Evolutionary conservation across 2,113 vertebrate genomes (phyloP), one percentile per base, ranked within the genome.

Genomic region (Capreolus pygargus): DNA sequence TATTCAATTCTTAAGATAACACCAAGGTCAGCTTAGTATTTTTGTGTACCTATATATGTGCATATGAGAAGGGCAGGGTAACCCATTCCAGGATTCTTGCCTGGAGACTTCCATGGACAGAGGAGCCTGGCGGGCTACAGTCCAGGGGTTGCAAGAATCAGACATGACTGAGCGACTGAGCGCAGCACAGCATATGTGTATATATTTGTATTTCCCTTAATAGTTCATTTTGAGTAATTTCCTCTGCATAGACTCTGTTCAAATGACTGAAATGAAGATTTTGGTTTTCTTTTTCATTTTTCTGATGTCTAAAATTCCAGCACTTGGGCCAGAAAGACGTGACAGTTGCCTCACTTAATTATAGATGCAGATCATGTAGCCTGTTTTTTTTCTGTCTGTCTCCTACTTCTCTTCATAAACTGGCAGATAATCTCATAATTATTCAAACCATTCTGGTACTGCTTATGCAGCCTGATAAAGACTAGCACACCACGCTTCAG

Each of bases 1-100:
- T 82, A 87, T 76, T 96, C 74, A 92, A 58, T 87, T 97, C 30
- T 87, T 95, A 6, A 27, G 81, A 64, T 96, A 94, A 70, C 57
- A 33, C 30, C 0, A 1, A 90, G 96, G 13, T 33, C 19, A 89
- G n/a, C 16, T 57, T 91, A 76, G 52, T 55, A 9, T 85, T 89
- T 97, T 78, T 90, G 36, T 64, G 14, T 79, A 58, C 55, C 7
- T 89, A 60, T 67, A 14, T 92, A 64, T 64, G 27, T 89, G 7
- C 58, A 13, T 86, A 54, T 45, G 67, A 74, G 67, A 36, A 39
- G 21, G 36, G n/a, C 67, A 25, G 39, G 19, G 67, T 36, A 74
- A 23, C n/a, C 67, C 67, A 39, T 36, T 70, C 21, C 67, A 74
- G 21, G 12, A 74, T 3, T 74, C 36, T 39, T 39, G 67, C 67